Percentiles rank a stretch among this genome's conserved stretches.
These are phyloP conservation scores for Meriones psammophilus DNA, from an alignment of 2,797 vertebrate genomes.

Conservation along the genomic window DNA sequence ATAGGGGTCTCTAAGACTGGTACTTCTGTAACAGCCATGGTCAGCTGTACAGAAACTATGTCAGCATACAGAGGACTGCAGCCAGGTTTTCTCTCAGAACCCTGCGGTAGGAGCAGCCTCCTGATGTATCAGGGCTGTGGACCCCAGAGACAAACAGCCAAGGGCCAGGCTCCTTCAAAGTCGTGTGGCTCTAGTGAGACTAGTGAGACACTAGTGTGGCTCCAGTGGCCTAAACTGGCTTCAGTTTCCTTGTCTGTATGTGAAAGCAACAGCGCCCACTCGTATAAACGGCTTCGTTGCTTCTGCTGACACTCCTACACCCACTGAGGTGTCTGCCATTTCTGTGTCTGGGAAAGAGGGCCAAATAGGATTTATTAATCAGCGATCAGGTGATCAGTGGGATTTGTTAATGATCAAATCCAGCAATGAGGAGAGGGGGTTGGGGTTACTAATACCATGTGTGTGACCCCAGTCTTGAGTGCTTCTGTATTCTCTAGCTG, in stretches of 20 bases:
- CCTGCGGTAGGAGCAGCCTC: background rate
- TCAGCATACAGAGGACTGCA: background rate
- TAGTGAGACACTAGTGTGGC: no score
- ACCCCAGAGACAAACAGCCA: background rate
- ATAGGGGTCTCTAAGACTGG: background rate
- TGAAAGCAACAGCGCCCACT: background rate
- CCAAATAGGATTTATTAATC: background rate
- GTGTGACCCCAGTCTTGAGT: background rate
- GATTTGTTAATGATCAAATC: background rate
- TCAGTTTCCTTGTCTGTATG: background rate
- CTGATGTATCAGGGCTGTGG: background rate
- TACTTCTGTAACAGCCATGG: background rate
- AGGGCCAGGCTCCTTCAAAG: background rate
- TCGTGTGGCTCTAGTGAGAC: fast-evolving
- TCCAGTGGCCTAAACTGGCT: background rate
- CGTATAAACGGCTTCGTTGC: background rate
- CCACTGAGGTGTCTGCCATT: background rate
- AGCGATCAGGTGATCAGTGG: background rate
- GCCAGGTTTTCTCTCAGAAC: background rate
- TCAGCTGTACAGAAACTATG: background rate
- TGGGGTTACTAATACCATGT: background rate
- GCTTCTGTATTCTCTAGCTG: background rate
- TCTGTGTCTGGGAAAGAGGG: background rate
- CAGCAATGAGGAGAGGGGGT: slow-evolving; percentile 1
- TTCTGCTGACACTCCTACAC: background rate